Base-by-base conservation (phyloP, 35 echinoderm and acorn worm genomes). In the Diadema setosum region DNA sequence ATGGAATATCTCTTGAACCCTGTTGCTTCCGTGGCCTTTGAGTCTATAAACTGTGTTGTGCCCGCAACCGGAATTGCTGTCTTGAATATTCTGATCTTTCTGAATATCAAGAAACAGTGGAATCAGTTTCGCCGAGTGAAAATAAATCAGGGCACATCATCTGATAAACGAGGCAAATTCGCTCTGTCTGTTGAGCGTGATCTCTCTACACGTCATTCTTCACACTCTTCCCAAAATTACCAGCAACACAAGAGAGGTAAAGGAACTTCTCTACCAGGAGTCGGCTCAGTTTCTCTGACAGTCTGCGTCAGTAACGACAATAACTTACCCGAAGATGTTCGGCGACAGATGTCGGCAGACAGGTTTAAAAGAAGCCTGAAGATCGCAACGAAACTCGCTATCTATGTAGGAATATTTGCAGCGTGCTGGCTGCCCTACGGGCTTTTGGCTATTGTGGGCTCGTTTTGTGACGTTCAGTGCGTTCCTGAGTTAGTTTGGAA, bases 391-490 rank as follows among this genome's bases (percentile, higher is more conserved):
- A 91, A 46, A 30, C 89, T 91, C 0, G 89, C 52, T n/a, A 20
- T 78, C 3, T 33, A 85, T 32, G 89, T 91, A 0, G 42, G 29
- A 5, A 65, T 67, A 20, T 91, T 85, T 74, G 32, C 65, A 6
- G 55, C 46, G 3, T 91, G 89, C 37, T 91, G 89, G 64, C 39
- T 70, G 20, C 89, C 89, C 24, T 91, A 48, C 37, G 67, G 74
- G 18, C 63, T 91, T 42, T 30, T 41, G 17, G 57, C n/a, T 17
- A 43, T 82, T 17, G n/a, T 42, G 12, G 37, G 11, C 17, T 4
- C 70, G 4, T 81, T 88, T 48, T 50, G 35, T 18, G 4, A 33
- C 4, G 29, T 33, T 5, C 39, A 21, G 1, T 8, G 45, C 18
- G 42, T 61, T 5, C 82, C 27, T 86, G 12, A 7, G 4, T 4